A percentile compares a stretch with the other conserved stretches of the same genome.
Conservation (phyloP, 2,113 vertebrate species). For the Bambusicola thoracicus region DNA sequence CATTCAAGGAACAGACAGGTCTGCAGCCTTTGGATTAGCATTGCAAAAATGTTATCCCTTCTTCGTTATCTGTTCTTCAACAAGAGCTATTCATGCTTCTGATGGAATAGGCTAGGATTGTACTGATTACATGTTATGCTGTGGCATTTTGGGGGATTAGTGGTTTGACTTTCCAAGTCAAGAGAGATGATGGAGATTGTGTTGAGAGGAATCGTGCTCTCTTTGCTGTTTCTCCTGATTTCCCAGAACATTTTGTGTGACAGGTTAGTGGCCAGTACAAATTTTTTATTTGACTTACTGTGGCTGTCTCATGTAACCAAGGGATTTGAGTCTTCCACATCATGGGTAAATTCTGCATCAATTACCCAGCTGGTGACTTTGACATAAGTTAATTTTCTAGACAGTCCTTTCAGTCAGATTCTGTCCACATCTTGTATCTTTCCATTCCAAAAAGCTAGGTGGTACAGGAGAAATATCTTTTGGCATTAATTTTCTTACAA, state of each 20-base stretch:
- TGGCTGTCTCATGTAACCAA: neutral
- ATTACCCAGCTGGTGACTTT: neutral
- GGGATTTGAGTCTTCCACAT: neutral
- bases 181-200: neutral
- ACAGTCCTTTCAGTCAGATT: neutral
- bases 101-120: neutral
- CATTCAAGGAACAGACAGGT: neutral
- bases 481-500: too few species aligned
- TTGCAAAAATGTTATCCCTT: neutral
- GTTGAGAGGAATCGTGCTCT: neutral
- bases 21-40: neutral
- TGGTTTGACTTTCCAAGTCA: neutral
- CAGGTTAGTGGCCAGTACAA: neutral
- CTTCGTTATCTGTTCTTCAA: neutral
- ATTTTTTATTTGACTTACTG: neutral
- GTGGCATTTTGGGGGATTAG: neutral
- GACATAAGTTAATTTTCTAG: neutral
- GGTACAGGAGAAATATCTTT: neutral
- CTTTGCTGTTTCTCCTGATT: neutral
- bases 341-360: neutral
- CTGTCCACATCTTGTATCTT: neutral
- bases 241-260: neutral
- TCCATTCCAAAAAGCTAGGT: neutral
- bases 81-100: neutral
- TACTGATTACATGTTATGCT: neutral